phyloP scores from a whole-genome alignment of 2,888 invertebrate genomes.

The Octonoba sinensis region DNA sequence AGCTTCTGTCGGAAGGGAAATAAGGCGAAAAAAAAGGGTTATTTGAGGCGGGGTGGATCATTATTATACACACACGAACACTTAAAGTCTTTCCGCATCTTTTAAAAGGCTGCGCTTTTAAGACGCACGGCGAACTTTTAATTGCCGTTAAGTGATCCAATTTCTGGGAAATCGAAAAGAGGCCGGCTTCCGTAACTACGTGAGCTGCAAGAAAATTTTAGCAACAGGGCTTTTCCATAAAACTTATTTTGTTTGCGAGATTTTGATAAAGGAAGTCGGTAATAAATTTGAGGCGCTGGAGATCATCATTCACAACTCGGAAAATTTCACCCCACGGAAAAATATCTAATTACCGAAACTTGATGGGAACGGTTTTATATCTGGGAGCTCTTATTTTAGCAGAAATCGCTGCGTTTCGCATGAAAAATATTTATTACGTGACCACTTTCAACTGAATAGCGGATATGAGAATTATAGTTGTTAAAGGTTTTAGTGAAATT shows the following conservation, averaged over 20 bases:
- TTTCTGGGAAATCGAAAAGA: constrained; percentile 21
- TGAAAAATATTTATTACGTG: not conserved
- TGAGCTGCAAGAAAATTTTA: constrained; percentile 24
- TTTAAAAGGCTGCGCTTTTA: not conserved
- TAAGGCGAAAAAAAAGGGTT: not conserved
- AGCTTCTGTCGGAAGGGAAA: not conserved
- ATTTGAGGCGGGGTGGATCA: constrained; percentile 7
- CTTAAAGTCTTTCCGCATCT: not conserved
- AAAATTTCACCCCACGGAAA: constrained; percentile 8
- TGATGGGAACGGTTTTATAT: not conserved
- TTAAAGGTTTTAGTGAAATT: constrained; percentile 1
- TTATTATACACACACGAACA: constrained; percentile 7
- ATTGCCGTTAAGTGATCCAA: constrained; percentile 52
- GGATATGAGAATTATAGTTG: not conserved
- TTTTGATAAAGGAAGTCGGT: constrained; percentile 8
- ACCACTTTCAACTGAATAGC: not conserved
- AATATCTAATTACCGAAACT: constrained; percentile 26
- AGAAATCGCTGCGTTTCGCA: not conserved
- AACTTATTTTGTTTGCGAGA: constrained; percentile 16
- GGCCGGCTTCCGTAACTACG: too few relatives aligned
- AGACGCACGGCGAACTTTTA: constrained; percentile 41
- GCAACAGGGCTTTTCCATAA: constrained; percentile 3
- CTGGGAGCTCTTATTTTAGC: not conserved
- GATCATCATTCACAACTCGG: constrained; percentile 12
- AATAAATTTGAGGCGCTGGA: constrained; percentile 18